Conservation (phyloP, 2,113 vertebrate species). For the Cyanoramphus novaezelandiae region DNA sequence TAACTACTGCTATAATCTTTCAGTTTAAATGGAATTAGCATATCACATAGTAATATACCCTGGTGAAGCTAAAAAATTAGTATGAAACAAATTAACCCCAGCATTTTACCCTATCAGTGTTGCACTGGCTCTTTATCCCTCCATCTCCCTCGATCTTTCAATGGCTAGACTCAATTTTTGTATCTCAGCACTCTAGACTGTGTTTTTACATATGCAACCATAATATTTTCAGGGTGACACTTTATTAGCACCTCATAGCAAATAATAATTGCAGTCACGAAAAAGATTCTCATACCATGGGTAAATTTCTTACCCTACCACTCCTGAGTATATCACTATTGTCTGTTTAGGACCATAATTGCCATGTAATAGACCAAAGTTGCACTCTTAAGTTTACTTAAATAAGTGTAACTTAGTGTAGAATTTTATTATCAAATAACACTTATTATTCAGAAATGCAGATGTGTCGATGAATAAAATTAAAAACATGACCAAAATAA, state of each 20-base stretch:
- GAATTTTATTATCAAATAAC: not conserved
- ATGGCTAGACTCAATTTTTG: not conserved
- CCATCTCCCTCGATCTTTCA: not conserved
- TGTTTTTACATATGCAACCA: not conserved
- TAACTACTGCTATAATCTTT: not conserved
- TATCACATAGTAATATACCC: not conserved
- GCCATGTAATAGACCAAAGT: not conserved
- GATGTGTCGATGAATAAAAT: not conserved
- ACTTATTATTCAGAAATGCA: not conserved
- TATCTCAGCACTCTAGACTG: not conserved
- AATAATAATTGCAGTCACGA: not conserved
- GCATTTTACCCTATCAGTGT: not conserved
- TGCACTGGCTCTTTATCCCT: not conserved
- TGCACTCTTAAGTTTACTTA: not conserved
- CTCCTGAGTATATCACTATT: not conserved
- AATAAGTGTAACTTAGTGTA: not conserved
- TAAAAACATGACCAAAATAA: not conserved
- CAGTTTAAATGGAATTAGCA: not conserved
- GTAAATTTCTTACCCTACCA: not conserved
- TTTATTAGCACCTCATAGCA: not conserved
- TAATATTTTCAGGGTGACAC: not conserved
- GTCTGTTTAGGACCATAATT: not conserved
- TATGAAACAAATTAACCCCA: not conserved
- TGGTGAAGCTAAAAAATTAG: not conserved
- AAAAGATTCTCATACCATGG: not conserved